Evolutionary conservation across 2,888 invertebrate species (phyloP), one percentile per base, ranked within the genome.

Genomic region (Hydroisotoma schaefferi): DNA sequence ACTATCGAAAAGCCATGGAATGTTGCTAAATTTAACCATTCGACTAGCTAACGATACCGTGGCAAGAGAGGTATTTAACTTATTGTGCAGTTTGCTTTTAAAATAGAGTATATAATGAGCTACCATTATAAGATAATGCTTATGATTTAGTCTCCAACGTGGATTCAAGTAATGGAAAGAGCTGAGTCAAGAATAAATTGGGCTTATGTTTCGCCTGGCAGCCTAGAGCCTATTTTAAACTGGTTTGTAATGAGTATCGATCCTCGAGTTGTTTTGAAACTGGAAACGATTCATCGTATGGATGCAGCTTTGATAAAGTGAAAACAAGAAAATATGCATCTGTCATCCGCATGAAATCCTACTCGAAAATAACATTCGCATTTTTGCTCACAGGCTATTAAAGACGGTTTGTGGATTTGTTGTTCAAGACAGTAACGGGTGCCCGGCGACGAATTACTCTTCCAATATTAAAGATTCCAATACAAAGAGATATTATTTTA

Each of bases 201-300:
- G 87, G 78, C 82, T 63, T 75, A 83, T 38, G 77, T 87, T 2
- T 85, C 85, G 61, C 81, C 83, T 15, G 74, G 76, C 23, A 80
- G 81, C 29, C 83, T 85, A 71, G 85, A 87, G 73, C 81, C 83
- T 57, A 81, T 87, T 33, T 80, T 86, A 69, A 85, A 86, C 75
- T 88, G 88, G 87, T 85, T 86, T 70, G 82, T 87, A 8, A 84
- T 84, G 80, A 84, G 84, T 63, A 84, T 85, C 72, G 87, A 88
- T 76, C 84, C 87, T 0, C 78, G 81, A 54, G 85, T 87, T 59
- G 81, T 87, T 29, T 78, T 88, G 23, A 70, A 72, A 53, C 62
- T 77, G 5, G 63, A 68, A 8, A 73, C 72, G n/a, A 64, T 57
- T 44, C 69, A 73, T 56, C 66, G 64, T 29, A 71, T 72, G 62